Conservation (phyloP, 2,797 vertebrate species). For the Clarias fuscus region DNA sequence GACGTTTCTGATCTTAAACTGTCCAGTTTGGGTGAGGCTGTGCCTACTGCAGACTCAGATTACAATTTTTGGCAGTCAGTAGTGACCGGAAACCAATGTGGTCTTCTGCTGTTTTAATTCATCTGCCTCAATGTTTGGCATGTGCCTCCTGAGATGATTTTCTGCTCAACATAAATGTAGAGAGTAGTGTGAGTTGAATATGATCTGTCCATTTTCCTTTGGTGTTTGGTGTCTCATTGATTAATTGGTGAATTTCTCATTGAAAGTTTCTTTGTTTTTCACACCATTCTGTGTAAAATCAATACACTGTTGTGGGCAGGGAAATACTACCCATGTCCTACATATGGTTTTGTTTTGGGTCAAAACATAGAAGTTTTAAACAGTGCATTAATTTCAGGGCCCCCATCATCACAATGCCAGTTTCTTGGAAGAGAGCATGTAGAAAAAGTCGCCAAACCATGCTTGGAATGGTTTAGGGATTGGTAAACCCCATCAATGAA, state of each 20-base stretch:
- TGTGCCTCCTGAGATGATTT: neutral
- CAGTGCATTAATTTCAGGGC: neutral
- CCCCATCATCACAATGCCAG: neutral
- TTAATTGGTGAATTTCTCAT: neutral
- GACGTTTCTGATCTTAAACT: neutral
- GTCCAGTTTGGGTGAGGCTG: neutral
- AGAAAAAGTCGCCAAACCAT: no score
- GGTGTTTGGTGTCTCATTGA: neutral
- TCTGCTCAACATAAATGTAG: neutral
- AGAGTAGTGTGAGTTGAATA: neutral
- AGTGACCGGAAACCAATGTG: neutral
- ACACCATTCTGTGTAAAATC: neutral
- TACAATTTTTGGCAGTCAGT: neutral
- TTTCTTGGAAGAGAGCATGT: neutral
- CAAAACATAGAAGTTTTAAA: neutral
- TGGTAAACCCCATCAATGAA: neutral
- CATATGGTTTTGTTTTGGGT: neutral
- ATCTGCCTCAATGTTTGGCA: neutral
- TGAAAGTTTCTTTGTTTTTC: neutral
- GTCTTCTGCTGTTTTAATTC: neutral
- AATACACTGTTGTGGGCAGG: neutral
- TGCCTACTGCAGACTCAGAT: neutral
- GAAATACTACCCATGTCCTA: neutral
- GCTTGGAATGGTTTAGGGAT: neutral
- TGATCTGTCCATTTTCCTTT: neutral